Conservation (phyloP, 2,797 vertebrate genomes). For the Rousettus madagascariensis region DNA sequence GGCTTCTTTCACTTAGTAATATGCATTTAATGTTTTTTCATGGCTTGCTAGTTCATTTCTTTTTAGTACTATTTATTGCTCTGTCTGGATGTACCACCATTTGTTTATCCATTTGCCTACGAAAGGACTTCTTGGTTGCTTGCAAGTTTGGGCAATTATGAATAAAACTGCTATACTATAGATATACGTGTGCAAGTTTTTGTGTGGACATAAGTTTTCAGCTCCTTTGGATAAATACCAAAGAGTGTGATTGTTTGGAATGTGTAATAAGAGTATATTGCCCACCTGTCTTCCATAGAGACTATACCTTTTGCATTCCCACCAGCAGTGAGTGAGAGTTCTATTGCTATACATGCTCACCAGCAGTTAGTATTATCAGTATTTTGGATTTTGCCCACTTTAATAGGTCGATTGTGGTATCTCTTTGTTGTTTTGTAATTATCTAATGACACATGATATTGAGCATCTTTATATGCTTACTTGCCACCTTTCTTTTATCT, state of each 20-base stretch:
- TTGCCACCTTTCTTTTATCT: not conserved
- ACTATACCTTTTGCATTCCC: not conserved
- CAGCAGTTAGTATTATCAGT: not conserved
- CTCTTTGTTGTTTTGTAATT: not conserved
- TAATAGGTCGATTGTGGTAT: not conserved
- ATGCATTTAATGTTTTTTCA: not conserved
- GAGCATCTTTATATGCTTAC: not conserved
- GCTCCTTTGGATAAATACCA: not conserved
- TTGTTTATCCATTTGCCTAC: not conserved
- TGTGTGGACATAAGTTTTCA: not conserved
- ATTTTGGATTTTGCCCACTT: not conserved
- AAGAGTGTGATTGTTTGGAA: not conserved
- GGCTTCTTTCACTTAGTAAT: not conserved
- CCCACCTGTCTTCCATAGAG: not conserved
- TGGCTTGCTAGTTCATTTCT: not conserved
- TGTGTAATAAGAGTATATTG: not conserved
- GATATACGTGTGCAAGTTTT: not conserved
- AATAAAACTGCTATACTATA: not conserved
- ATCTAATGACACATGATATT: not conserved
- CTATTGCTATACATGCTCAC: not conserved
- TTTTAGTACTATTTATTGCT: not conserved
- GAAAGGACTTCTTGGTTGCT: not conserved
- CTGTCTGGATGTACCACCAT: not conserved
- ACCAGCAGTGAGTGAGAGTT: not conserved
- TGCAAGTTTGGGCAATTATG: not conserved